Base-by-base conservation (phyloP, 2,888 invertebrate genomes). In the Lepidocyrtoides sp. region DNA sequence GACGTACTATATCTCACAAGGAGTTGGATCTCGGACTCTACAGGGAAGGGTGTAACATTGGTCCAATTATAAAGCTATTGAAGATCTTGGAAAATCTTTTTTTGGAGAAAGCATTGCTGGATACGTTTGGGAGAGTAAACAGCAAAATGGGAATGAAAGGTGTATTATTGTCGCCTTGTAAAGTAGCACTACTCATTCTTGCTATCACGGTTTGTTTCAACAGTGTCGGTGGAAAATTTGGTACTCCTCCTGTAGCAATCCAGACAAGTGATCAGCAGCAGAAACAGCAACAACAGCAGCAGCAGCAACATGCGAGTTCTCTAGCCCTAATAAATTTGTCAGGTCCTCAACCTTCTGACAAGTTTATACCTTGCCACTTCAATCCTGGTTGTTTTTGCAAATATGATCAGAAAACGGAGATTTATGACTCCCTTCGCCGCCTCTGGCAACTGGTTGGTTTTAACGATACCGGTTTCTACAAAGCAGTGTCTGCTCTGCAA, bases 301-400 rank as follows among this genome's bases (percentile, higher is more conserved):
- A 63, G 17, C 7, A 57, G 14, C 77, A 79, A 14, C 57, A 32
- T 3, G 63, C 20, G 14, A 29, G 57, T n/a, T 69, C 91, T 10
- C 26, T 91, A 20, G 84, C 87, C 23, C 69, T 92, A 8, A 72
- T 91, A 48, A 91, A 93, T 60, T 90, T 86, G 17, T 89, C 88
- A 7, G 92, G 92, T 44, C 92, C 90, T 12, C 90, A 92, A 20
- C 94, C 93, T 36, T 94, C 94, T 8, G 93, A 94, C 77, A 93
- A 92, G 69, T 94, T 93, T 84, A 93, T 93, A 23, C 92, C 89
- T 14, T 94, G 94, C 89, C 93, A 93, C 63, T 94, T 94, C 91
- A 94, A 94, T 86, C 92, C 94, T n/a, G 82, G 92, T 12, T 94
- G 94, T 54, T 93, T 91, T 83, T 93, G 94, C 89, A 94, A 94